phyloP scores from a whole-genome alignment of 2,113 vertebrate species.

The Telmatochromis sp. region DNA sequence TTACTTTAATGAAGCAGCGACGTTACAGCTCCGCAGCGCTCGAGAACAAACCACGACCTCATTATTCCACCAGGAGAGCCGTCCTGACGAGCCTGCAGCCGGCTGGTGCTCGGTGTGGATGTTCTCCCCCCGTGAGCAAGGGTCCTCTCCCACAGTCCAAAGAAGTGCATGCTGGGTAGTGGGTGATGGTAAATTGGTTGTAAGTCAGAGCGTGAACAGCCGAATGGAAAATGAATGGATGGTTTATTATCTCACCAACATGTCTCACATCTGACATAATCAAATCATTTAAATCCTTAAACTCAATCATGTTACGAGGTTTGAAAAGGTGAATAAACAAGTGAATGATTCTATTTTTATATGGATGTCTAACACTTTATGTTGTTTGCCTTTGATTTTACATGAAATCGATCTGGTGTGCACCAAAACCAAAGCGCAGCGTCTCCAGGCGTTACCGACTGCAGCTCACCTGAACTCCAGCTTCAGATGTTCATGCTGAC shows the following conservation, averaged over 20 bases:
- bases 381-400: neutral
- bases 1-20: neutral
- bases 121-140: neutral
- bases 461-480: neutral
- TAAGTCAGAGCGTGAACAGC: neutral
- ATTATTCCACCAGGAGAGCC: neutral
- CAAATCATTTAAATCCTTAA: neutral
- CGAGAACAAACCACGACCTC: neutral
- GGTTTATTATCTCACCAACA: neutral
- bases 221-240: neutral
- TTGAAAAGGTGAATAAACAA: neutral
- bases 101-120: fast-evolving
- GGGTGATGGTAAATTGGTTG: neutral
- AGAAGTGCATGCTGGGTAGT: neutral
- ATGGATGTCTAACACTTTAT: neutral
- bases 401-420: neutral
- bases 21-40: neutral
- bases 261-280: neutral
- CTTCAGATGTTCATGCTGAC: neutral
- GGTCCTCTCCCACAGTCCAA: neutral
- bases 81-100: neutral
- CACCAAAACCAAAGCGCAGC: neutral
- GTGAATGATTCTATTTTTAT: neutral
- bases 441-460: neutral
- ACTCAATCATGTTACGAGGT: neutral